Evolutionary conservation across 1,140 invertebrate species (phyloP).

Genomic region (Drosophila sturtevanti): DNA sequence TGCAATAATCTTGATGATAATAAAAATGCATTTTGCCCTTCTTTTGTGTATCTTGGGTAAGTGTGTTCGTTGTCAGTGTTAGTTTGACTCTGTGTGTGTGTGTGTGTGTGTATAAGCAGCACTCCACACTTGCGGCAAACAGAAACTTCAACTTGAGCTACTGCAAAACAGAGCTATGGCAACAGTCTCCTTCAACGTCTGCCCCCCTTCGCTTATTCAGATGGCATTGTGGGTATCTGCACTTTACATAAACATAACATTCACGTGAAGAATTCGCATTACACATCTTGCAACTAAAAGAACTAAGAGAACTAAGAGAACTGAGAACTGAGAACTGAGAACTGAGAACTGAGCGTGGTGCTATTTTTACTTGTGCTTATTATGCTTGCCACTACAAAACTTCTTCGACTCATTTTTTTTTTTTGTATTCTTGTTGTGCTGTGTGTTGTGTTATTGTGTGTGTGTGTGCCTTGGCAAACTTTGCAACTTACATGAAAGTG

Average conservation of each 20-base stretch:
- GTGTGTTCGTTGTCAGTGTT: background rate
- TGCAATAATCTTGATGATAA: conserved; percentile 16
- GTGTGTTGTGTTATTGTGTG: conserved; percentile 12
- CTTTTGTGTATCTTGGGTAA: conserved; percentile 7
- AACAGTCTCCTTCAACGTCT: conserved; percentile 26
- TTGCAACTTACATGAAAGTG: conserved; percentile 72
- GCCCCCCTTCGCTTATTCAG: background rate
- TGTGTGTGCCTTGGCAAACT: conserved; percentile 61
- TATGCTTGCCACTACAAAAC: conserved; percentile 69
- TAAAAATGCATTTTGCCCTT: conserved; percentile 14
- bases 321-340: background rate
- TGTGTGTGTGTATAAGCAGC: conserved; percentile 19
- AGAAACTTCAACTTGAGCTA: conserved; percentile 46
- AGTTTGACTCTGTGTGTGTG: background rate
- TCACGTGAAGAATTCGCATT: conserved; percentile 77
- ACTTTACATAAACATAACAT: conserved; percentile 81
- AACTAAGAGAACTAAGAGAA: background rate
- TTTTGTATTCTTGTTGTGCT: conserved; percentile 13
- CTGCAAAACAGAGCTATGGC: conserved; percentile 6
- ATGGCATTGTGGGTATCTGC: conserved; percentile 60
- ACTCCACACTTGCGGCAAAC: conserved; percentile 49
- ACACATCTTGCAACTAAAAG: conserved; percentile 56
- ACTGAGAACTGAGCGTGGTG: conserved; percentile 33
- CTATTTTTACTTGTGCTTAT: conserved; percentile 69
- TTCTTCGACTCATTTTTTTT: conserved; percentile 28